Evolutionary conservation across 2,797 vertebrate genomes (phyloP).

Genomic region (Pygocentrus nattereri): DNA sequence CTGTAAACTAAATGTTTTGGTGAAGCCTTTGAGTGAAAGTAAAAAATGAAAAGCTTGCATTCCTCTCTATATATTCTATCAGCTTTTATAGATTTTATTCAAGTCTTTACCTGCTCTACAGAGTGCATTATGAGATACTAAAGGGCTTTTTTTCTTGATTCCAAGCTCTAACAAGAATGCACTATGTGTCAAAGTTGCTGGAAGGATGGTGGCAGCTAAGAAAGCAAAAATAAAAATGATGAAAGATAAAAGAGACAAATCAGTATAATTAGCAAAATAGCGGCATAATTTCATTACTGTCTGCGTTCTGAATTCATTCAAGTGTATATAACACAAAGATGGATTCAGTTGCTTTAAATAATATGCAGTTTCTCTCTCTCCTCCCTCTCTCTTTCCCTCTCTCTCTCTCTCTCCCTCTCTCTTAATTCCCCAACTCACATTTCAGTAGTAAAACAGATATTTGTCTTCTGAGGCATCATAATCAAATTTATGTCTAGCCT

Average conservation of each 20-base stretch:
- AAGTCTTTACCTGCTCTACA: background rate
- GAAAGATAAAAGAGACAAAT: constrained; percentile 24
- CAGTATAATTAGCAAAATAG: constrained; percentile 29
- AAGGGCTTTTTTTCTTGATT: background rate
- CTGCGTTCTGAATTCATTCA: constrained; percentile 3
- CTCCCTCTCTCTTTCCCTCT: no score
- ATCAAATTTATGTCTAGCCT: constrained; percentile 66
- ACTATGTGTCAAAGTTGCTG: background rate
- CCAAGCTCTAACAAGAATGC: background rate
- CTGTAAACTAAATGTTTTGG: constrained; percentile 11
- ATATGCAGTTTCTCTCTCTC: background rate
- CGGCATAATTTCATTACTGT: constrained; percentile 25
- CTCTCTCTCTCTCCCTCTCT: background rate
- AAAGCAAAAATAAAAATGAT: constrained; percentile 9
- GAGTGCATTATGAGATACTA: constrained; percentile 1
- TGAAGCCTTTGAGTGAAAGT: background rate
- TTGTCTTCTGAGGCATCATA: constrained; percentile 73
- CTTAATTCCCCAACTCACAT: constrained; percentile 52
- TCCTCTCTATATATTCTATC: background rate
- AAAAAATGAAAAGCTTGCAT: background rate
- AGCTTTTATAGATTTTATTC: background rate
- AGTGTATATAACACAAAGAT: constrained; percentile 11
- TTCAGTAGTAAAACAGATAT: constrained; percentile 70
- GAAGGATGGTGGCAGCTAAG: constrained; percentile 9
- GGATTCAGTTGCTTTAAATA: constrained; percentile 37